phyloP scores from a whole-genome alignment of 2,113 vertebrate genomes.

The Pachycephala philippinensis region DNA sequence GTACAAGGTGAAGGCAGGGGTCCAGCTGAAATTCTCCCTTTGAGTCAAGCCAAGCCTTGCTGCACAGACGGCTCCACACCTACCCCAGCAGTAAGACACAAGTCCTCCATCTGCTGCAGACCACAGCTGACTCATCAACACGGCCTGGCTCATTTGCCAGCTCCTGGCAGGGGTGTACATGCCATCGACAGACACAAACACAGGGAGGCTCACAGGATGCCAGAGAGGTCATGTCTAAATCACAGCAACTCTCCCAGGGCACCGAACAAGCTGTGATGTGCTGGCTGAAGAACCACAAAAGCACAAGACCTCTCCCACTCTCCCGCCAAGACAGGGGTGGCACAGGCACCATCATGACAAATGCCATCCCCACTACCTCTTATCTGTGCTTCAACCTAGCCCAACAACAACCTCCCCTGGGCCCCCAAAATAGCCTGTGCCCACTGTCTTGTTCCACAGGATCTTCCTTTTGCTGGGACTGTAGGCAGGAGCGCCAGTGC shows the following conservation, averaged over 20 bases:
- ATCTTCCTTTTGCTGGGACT: not conserved
- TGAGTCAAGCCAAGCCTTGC: not conserved
- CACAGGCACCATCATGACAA: not conserved
- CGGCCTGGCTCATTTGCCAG: not conserved
- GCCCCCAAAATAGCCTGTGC: not conserved
- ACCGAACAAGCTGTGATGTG: not conserved
- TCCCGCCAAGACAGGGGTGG: not conserved
- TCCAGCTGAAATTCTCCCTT: constrained; percentile 18
- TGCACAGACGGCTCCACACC: constrained; percentile 37
- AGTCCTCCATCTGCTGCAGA: constrained; percentile 39
- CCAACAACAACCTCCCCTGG: not conserved
- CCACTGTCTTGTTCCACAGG: not conserved
- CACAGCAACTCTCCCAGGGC: not conserved
- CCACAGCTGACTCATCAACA: constrained; percentile 20
- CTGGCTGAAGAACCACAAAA: not conserved
- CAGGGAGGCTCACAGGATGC: not conserved
- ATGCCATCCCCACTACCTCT: not conserved
- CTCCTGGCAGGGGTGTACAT: not conserved
- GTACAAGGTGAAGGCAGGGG: not conserved
- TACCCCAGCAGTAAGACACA: constrained; percentile 45
- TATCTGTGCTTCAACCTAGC: not conserved
- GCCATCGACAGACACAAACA: not conserved
- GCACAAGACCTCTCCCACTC: not conserved
- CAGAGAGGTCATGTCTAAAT: not conserved
- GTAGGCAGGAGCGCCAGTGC: not conserved